Evolutionary conservation across 2,113 vertebrate genomes (phyloP).

Genomic region (Austrofundulus limnaeus): DNA sequence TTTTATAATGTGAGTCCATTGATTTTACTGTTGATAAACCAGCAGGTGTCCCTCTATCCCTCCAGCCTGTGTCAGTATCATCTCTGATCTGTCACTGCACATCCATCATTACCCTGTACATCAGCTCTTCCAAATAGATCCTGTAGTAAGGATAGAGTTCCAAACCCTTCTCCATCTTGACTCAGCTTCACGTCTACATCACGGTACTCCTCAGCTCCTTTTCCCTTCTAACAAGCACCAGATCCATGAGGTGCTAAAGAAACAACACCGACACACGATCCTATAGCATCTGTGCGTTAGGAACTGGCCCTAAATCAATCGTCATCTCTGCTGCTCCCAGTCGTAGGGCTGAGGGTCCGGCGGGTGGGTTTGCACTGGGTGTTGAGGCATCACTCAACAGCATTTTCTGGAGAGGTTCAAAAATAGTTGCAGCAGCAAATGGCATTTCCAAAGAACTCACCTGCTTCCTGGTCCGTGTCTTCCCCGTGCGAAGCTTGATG

Average conservation of each 20-base stretch:
- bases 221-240: constrained; percentile 67
- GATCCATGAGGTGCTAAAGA: constrained; percentile 72
- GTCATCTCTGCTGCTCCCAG: constrained; percentile 32
- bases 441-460: constrained; percentile 68
- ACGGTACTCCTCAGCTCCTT: constrained; percentile 57
- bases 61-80: constrained; percentile 13
- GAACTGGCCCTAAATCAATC: constrained; percentile 70
- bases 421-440: constrained; percentile 54
- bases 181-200: constrained; percentile 37
- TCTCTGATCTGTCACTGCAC: constrained; percentile 41
- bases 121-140: constrained; percentile 61
- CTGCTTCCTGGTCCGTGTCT: constrained; percentile 97
- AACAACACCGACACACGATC: constrained; percentile 72
- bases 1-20: too few relatives aligned
- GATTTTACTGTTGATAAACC: constrained; percentile 25
- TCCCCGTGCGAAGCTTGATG: constrained; percentile 95
- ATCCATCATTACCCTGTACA: constrained; percentile 64
- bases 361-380: background rate
- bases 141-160: constrained; percentile 58
- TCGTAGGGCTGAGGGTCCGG: constrained; percentile 5
- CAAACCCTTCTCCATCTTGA: constrained; percentile 56
- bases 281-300: constrained; percentile 73
- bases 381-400: constrained; percentile 60
- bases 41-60: constrained; percentile 50
- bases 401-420: constrained; percentile 43